Conservation (phyloP, 2,888 invertebrate genomes). For the Cheiracanthium punctorium region DNA sequence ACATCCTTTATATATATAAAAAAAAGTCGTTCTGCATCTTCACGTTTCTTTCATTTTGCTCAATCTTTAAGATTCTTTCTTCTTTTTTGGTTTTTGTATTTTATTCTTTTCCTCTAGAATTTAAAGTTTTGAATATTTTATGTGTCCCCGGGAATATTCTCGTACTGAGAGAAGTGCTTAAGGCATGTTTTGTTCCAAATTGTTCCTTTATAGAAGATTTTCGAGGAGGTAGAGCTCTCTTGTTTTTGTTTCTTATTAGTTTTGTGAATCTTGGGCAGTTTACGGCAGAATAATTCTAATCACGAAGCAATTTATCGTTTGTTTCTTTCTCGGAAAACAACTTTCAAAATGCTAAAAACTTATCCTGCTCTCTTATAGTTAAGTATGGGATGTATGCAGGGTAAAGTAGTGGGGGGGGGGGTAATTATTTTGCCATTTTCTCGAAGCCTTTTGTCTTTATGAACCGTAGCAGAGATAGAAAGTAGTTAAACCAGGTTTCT, state of each 20-base stretch:
- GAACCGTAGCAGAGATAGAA: too few relatives aligned
- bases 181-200: background rate
- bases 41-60: too few relatives aligned
- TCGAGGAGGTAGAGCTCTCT: background rate
- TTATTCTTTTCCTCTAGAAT: background rate
- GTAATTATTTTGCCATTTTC: too few relatives aligned
- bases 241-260: background rate
- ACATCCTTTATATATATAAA: background rate
- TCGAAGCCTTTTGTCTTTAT: background rate
- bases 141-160: background rate
- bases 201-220: background rate
- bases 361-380: background rate
- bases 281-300: conserved; percentile 35
- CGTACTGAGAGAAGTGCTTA: background rate
- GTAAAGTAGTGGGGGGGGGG: too few relatives aligned
- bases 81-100: too few relatives aligned
- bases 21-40: too few relatives aligned
- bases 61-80: too few relatives aligned
- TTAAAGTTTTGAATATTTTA: background rate
- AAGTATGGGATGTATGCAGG: background rate
- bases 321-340: background rate
- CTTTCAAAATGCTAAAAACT: background rate
- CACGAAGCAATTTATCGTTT: conserved; percentile 36
- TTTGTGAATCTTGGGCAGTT: conserved; percentile 15
- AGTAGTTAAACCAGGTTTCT: too few relatives aligned